A percentile compares a stretch with the other conserved stretches of the same genome.
These are phyloP conservation scores for Macrophya annulata DNA, from an alignment of 2,888 invertebrate genomes.

Conservation along the genomic window DNA sequence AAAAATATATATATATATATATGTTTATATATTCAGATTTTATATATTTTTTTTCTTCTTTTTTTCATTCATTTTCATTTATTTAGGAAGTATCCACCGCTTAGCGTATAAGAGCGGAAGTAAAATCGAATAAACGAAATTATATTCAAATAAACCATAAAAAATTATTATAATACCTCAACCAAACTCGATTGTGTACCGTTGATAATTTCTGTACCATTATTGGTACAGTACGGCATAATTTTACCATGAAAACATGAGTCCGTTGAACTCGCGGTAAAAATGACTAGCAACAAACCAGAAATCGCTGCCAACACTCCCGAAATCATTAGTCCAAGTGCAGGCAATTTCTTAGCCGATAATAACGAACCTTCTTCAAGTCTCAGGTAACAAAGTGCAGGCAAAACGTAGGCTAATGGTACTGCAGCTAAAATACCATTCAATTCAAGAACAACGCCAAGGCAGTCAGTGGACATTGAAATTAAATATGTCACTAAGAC, in stretches of 20 bases:
- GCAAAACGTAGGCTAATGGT: constrained; percentile 91
- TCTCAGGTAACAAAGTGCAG: constrained; percentile 89
- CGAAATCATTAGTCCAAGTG: constrained; percentile 86
- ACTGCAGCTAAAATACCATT: constrained; percentile 92
- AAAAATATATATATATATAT: constrained; percentile 36
- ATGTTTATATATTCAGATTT: not conserved
- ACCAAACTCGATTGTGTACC: not conserved
- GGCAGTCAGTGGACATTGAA: constrained; percentile 91
- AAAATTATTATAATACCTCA: constrained; percentile 40
- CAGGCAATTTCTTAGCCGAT: constrained; percentile 86
- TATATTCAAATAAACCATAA: not conserved
- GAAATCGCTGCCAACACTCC: constrained; percentile 84
- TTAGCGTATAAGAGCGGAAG: constrained; percentile 26
- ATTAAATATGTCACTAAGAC: constrained; percentile 86
- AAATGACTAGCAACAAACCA: constrained; percentile 83
- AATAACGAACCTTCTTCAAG: constrained; percentile 87
- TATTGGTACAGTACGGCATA: constrained; percentile 83
- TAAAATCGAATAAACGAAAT: not conserved
- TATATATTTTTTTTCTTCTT: not conserved
- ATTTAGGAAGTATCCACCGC: constrained; percentile 13
- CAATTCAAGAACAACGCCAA: constrained; percentile 90
- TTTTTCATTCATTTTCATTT: not conserved
- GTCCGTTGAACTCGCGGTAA: constrained; percentile 79
- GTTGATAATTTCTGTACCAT: constrained; percentile 54
- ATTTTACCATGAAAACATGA: constrained; percentile 85